phyloP scores from a whole-genome alignment of 2,797 vertebrate species.

The Euthynnus affinis region DNA sequence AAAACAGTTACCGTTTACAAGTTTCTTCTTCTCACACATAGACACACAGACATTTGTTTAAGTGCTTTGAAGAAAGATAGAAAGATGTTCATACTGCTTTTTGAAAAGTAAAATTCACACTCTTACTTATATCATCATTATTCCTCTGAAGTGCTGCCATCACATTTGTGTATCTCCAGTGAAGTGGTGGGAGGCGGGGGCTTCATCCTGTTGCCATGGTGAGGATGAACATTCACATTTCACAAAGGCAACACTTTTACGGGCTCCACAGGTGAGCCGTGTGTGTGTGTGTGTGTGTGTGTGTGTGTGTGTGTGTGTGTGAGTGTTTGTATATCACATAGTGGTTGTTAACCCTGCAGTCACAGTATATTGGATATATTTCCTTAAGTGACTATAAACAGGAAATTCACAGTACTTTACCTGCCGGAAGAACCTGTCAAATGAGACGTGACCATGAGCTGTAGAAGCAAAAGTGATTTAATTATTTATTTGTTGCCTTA shows the following conservation, averaged over 20 bases:
- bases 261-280: constrained; percentile 31
- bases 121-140: background rate
- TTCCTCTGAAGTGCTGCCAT: background rate
- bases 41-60: no score
- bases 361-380: background rate
- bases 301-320: background rate
- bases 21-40: background rate
- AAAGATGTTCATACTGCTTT: constrained; percentile 4
- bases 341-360: background rate
- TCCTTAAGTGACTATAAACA: background rate
- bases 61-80: background rate
- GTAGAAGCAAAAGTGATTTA: background rate
- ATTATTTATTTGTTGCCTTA: background rate
- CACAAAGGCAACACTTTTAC: constrained; percentile 28
- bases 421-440: background rate
- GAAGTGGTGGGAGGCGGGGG: constrained; percentile 7
- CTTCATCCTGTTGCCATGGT: constrained; percentile 62
- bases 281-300: constrained; percentile 8
- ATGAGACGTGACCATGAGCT: background rate
- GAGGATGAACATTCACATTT: constrained; percentile 36
- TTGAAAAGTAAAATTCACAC: constrained; percentile 8
- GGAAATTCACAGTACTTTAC: constrained; percentile 8
- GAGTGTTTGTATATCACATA: background rate
- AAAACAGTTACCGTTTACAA: background rate
- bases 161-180: background rate